Percentiles rank a stretch among this genome's conserved stretches.
Conservation (phyloP, 2,797 vertebrate species). For the Champsocephalus gunnari region DNA sequence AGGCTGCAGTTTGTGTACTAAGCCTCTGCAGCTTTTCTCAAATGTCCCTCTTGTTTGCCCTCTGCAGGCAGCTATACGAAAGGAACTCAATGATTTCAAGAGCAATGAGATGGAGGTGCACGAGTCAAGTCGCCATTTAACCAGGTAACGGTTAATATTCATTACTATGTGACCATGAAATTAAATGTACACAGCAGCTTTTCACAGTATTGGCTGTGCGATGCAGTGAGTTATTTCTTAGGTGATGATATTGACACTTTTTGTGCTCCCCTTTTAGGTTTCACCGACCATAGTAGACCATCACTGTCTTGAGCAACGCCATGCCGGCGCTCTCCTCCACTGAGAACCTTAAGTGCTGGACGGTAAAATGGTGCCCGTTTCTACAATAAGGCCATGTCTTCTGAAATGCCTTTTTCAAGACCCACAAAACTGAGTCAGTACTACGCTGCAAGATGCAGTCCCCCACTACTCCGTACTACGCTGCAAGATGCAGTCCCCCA, state of each 20-base stretch:
- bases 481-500: slow-evolving; percentile 66
- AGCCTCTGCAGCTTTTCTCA: slow-evolving; percentile 51
- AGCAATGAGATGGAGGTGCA: slow-evolving; percentile 99
- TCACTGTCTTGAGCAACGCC: slow-evolving; percentile 87
- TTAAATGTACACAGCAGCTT: not conserved
- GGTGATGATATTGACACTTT: slow-evolving; percentile 38
- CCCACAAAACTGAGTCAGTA: slow-evolving; percentile 74
- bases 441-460: slow-evolving; percentile 66
- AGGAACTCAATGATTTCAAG: slow-evolving; percentile 99
- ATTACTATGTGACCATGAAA: not conserved
- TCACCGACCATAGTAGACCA: slow-evolving; percentile 97
- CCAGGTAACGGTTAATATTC: slow-evolving; percentile 87
- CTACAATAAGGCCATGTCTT: slow-evolving; percentile 90
- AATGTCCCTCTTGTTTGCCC: slow-evolving; percentile 73
- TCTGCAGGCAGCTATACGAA: slow-evolving; percentile 96
- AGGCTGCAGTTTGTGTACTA: slow-evolving; percentile 40
- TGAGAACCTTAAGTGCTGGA: slow-evolving; percentile 98
- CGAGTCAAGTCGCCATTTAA: slow-evolving; percentile 99
- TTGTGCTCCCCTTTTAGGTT: slow-evolving; percentile 85
- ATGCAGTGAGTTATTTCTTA: not conserved
- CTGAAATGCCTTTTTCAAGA: slow-evolving; percentile 90
- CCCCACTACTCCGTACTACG: slow-evolving; percentile 66
- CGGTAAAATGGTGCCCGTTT: slow-evolving; percentile 90
- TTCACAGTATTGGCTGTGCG: not conserved
- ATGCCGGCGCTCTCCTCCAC: slow-evolving; percentile 74